These are phyloP conservation scores for Callosobruchus maculatus DNA, from an alignment of 2,888 invertebrate species.

Conservation along the genomic window DNA sequence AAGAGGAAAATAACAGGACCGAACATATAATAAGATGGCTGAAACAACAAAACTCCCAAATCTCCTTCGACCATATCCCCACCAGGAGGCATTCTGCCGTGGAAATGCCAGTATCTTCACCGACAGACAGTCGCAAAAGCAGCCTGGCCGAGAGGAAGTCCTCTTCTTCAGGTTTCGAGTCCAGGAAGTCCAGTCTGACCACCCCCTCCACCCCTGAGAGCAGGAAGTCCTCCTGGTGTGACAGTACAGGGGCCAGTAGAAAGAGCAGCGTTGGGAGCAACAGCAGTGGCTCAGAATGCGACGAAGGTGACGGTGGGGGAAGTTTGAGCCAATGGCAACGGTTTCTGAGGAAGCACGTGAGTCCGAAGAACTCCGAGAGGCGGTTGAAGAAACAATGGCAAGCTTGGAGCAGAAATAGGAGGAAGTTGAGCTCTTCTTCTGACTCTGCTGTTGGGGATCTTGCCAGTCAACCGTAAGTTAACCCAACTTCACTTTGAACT, in stretches of 20 bases:
- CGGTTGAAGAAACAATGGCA: slow-evolving; percentile 47
- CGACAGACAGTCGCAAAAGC: slow-evolving; percentile 41
- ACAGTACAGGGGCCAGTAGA: slow-evolving; percentile 38
- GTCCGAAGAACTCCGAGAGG: slow-evolving; percentile 43
- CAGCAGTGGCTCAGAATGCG: slow-evolving; percentile 47
- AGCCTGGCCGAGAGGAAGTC: slow-evolving; percentile 36
- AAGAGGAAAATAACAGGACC: slow-evolving; percentile 39
- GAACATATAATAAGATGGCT: slow-evolving; percentile 48
- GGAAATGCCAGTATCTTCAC: slow-evolving; percentile 34
- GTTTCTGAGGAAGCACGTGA: slow-evolving; percentile 40
- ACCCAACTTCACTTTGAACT: slow-evolving; percentile 7
- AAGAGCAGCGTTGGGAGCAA: slow-evolving; percentile 47
- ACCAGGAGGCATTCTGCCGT: slow-evolving; percentile 30
- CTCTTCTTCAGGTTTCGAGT: slow-evolving; percentile 40
- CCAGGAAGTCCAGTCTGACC: slow-evolving; percentile 41
- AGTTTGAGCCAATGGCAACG: slow-evolving; percentile 41
- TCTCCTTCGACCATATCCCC: slow-evolving; percentile 21
- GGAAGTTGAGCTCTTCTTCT: slow-evolving; percentile 43
- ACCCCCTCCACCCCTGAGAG: slow-evolving; percentile 40
- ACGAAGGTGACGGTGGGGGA: slow-evolving; percentile 31
- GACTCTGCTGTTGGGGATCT: slow-evolving; percentile 32
- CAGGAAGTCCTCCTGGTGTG: slow-evolving; percentile 37
- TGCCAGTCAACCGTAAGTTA: slow-evolving; percentile 36
- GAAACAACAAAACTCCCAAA: slow-evolving; percentile 43
- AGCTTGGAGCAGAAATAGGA: slow-evolving; percentile 47